phyloP scores from a whole-genome alignment of 2,113 vertebrate genomes.

The Oryzias woworae region DNA sequence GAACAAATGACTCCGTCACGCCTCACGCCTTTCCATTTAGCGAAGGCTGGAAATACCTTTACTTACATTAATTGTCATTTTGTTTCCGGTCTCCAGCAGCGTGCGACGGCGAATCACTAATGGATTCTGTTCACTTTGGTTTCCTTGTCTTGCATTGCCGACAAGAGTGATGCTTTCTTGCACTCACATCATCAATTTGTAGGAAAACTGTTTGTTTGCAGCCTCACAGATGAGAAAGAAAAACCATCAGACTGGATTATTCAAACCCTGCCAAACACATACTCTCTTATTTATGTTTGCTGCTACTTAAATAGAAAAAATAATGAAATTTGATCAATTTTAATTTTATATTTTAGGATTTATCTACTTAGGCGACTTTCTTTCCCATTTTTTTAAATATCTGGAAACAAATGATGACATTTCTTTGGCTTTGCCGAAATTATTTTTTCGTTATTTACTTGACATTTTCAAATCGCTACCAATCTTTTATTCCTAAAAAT shows the following conservation, averaged over 20 bases:
- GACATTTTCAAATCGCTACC: no score
- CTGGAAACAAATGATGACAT: no score
- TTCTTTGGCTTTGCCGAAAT: no score
- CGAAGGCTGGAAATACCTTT: constrained; percentile 9
- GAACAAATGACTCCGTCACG: background rate
- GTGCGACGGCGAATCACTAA: constrained; percentile 12
- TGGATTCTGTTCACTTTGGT: constrained; percentile 15
- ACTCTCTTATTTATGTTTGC: no score
- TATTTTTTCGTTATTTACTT: no score
- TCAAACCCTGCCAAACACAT: no score
- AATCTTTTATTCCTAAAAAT: no score
- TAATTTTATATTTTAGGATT: no score
- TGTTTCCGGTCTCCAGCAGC: constrained; percentile 22
- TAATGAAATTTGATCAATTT: no score
- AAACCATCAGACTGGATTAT: background rate
- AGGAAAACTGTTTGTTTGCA: constrained; percentile 10
- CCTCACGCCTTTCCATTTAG: constrained; percentile 2
- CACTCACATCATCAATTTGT: constrained; percentile 23
- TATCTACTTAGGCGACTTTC: no score
- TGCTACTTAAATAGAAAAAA: no score
- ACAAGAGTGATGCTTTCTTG: constrained; percentile 23
- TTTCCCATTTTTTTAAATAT: no score
- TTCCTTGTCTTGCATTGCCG: constrained; percentile 32
- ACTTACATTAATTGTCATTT: constrained; percentile 10
- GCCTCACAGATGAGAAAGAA: background rate